These are phyloP conservation scores for Chlorodrepanis virens DNA, from an alignment of 2,113 vertebrate species.

Conservation along the genomic window DNA sequence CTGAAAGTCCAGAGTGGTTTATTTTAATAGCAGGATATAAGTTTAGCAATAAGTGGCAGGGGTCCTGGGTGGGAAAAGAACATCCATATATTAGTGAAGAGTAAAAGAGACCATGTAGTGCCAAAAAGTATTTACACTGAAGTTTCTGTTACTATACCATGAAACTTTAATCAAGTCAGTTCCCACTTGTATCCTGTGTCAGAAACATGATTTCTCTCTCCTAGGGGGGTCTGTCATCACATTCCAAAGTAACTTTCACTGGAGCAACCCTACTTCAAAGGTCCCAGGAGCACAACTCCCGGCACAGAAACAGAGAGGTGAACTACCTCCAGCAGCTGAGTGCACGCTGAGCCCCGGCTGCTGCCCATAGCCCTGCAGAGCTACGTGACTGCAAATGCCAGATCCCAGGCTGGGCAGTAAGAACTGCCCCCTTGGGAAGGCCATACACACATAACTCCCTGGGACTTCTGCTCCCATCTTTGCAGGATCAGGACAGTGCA, in stretches of 20 bases:
- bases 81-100: background rate
- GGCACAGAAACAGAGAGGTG: background rate
- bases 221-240: background rate
- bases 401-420: background rate
- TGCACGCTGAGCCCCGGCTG: rapidly evolving
- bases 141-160: background rate
- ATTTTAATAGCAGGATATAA: constrained; percentile 17
- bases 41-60: background rate
- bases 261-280: background rate
- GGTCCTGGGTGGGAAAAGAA: background rate
- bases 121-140: background rate
- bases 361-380: background rate
- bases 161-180: background rate
- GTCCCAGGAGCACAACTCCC: background rate
- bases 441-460: rapidly evolving
- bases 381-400: rapidly evolving
- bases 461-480: background rate
- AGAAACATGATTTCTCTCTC: background rate
- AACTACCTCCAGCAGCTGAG: background rate
- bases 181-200: background rate
- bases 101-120: background rate
- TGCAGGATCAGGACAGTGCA: background rate
- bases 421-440: background rate
- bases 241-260: background rate
- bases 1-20: constrained; percentile 4